Conservation (phyloP, 2,888 invertebrate species). For the Dioctria rufipes region DNA sequence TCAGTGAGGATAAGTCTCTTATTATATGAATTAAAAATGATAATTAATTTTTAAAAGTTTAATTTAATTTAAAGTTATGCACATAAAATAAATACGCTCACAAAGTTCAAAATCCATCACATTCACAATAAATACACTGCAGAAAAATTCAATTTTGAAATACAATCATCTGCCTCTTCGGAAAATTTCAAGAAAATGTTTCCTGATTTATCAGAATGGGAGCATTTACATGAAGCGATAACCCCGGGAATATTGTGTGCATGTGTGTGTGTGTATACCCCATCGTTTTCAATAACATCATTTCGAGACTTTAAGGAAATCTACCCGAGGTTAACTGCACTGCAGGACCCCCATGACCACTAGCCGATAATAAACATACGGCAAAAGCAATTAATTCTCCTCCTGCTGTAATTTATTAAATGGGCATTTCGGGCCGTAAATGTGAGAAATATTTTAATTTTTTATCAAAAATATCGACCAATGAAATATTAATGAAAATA, state of each 20-base stretch:
- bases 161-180: conserved; percentile 1
- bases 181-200: background rate
- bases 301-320: conserved; percentile 9
- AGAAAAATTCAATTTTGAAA: conserved; percentile 14
- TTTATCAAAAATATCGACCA: conserved; percentile 36
- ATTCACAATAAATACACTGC: background rate
- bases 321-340: conserved; percentile 9
- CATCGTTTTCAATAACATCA: background rate
- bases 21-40: background rate
- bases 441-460: conserved; percentile 28
- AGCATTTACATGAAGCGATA: conserved; percentile 3
- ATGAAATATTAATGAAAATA: conserved; percentile 33
- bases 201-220: conserved; percentile 9
- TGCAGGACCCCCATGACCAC: background rate
- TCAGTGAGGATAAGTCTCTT: background rate
- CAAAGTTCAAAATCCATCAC: background rate
- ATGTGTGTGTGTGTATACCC: background rate
- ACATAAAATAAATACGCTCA: too few species aligned
- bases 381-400: conserved; percentile 39
- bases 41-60: background rate
- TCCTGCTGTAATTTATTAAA: conserved; percentile 12
- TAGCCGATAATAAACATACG: conserved; percentile 34
- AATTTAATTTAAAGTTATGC: conserved; percentile 7
- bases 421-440: conserved; percentile 1
- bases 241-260: background rate